Base-by-base conservation (phyloP, 1,140 invertebrate genomes). In the Zaprionus taronus region DNA sequence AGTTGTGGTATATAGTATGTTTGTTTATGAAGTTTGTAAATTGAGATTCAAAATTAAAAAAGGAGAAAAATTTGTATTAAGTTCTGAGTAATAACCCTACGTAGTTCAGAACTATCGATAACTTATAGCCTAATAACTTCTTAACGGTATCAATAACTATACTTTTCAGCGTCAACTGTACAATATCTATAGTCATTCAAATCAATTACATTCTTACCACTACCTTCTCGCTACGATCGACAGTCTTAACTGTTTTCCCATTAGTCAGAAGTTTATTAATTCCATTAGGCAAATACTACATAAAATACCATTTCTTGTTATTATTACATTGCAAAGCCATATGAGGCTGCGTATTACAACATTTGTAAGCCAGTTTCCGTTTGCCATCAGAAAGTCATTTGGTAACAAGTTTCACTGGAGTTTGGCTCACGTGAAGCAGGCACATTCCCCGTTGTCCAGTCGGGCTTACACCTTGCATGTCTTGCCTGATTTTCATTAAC, bases 311-410 rank as follows among this genome's bases (percentile, higher is more conserved):
- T 51, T 55, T 65, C 1, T 26, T 38, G 47, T 41, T 31, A 57
- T 57, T 57, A 71, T 49, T 57, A 49, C 31, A 12, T 24, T 20
- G 3, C 31, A 2, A 15, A 20, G 64, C 22, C 71, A 73, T 73
- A 73, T 68, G 71, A 64, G 72, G 22, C 14, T 49, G 17, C 34
- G 63, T 41, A 71, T 64, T 64, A 64, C 22, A 53, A 26, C 60
- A 75, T 75, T 75, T 64, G 72, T 64, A 64, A 60, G 41, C 6
- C 31, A 9, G 72, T 71, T 75, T 75, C 72, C 72, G 72, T 71
- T 75, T 20, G 60, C 60, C 67, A 75, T 75, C 72, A 75, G 67
- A 75, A 75, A 71, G 24, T 51, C 67, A 58, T 75, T 75, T 75
- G 67, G 51, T 71, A 71, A 67, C 65, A 67, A 67, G 53, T 22